phyloP scores from a whole-genome alignment of 2,113 vertebrate genomes.

The Antigone vipio region DNA sequence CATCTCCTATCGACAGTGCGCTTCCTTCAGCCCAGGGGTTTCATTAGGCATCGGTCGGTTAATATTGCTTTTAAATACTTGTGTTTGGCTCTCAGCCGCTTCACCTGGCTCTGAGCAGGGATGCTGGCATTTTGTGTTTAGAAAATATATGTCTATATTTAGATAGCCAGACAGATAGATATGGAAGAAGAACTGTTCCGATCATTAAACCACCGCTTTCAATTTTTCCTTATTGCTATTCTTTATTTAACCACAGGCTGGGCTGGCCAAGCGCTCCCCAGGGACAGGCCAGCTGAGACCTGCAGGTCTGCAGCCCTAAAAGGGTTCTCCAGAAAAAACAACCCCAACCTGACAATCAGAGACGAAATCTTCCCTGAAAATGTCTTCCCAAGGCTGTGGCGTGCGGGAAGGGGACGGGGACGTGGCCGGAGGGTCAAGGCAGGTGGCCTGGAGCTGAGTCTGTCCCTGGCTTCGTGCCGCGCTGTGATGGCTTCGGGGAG shows the following conservation, averaged over 20 bases:
- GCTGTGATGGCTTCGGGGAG: background rate
- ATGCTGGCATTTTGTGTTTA: background rate
- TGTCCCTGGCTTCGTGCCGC: background rate
- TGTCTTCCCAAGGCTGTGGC: background rate
- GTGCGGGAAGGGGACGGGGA: background rate
- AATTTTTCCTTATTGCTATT: background rate
- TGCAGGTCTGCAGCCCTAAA: background rate
- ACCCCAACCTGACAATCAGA: background rate
- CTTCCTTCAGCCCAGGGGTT: background rate
- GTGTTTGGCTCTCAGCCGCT: background rate
- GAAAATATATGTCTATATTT: background rate
- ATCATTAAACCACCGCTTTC: background rate
- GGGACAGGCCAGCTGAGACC: background rate
- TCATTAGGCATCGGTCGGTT: background rate
- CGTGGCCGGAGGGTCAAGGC: accelerated
- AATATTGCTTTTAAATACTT: background rate
- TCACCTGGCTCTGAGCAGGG: background rate
- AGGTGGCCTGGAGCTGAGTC: background rate
- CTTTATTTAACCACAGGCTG: background rate
- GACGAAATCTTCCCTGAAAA: background rate
- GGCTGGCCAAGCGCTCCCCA: background rate
- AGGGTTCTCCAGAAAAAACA: background rate
- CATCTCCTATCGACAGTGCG: background rate
- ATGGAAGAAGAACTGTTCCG: background rate
- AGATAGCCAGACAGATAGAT: background rate